These are phyloP conservation scores for Ornithoptera alexandrae DNA, from an alignment of 2,888 invertebrate species.

Conservation along the genomic window DNA sequence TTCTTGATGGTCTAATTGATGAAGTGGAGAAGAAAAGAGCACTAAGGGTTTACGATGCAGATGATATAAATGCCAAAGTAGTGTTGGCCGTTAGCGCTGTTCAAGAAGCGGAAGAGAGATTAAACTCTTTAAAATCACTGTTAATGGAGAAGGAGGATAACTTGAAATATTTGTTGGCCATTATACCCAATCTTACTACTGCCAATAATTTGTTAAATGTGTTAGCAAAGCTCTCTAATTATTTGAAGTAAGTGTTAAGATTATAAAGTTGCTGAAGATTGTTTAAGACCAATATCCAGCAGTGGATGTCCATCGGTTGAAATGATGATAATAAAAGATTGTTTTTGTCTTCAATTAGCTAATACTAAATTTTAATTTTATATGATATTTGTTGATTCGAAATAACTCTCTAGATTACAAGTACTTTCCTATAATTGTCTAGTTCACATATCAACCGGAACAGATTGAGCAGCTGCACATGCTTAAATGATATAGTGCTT, in stretches of 20 bases:
- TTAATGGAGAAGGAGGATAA: conserved; percentile 63
- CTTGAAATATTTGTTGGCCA: conserved; percentile 61
- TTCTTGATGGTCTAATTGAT: conserved; percentile 52
- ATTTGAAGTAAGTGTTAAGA: conserved; percentile 54
- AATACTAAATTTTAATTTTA: no score
- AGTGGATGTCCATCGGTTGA: no score
- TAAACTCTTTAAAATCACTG: conserved; percentile 46
- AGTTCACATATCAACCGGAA: no score
- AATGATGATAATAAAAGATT: no score
- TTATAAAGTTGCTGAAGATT: no score
- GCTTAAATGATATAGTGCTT: no score
- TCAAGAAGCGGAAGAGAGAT: conserved; percentile 59
- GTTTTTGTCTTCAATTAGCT: no score
- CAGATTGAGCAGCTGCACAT: no score
- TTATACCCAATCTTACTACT: conserved; percentile 60
- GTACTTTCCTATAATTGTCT: no score
- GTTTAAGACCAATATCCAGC: no score
- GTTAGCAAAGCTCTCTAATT: conserved; percentile 55
- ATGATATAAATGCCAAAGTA: conserved; percentile 59
- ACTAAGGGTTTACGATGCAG: conserved; percentile 63
- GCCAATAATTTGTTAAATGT: conserved; percentile 61
- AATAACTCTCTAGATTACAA: no score
- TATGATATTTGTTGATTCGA: no score
- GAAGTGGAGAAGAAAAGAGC: conserved; percentile 58
- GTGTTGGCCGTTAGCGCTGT: conserved; percentile 57